Evolutionary conservation across 2,888 invertebrate species (phyloP).

Genomic region (Drosophila greeni): DNA sequence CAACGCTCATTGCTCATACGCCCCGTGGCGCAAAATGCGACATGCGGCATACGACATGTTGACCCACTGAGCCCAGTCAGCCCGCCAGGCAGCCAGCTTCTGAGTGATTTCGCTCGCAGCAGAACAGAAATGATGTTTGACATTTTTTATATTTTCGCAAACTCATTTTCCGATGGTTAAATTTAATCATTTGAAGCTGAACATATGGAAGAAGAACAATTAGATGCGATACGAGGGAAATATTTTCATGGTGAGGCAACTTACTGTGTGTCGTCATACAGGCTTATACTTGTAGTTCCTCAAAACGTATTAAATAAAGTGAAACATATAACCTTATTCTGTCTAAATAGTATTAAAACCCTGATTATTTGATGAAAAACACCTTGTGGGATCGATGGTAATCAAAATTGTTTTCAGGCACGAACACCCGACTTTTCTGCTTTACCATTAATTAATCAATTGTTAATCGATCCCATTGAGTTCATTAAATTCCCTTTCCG

Average conservation of each 20-base stretch:
- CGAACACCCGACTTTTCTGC: conserved; percentile 4
- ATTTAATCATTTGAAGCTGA: conserved; percentile 12
- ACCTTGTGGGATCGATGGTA: background rate
- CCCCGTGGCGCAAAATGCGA: conserved; percentile 49
- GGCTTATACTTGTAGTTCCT: background rate
- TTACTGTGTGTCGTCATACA: background rate
- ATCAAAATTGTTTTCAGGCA: conserved; percentile 4
- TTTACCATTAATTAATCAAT: conserved; percentile 17
- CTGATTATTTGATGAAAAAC: background rate
- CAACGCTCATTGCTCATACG: conserved; percentile 58
- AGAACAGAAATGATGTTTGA: conserved; percentile 38
- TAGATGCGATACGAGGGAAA: conserved; percentile 10
- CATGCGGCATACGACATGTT: conserved; percentile 36
- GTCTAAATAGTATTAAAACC: background rate
- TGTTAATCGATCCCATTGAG: conserved; percentile 22
- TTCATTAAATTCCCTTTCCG: conserved; percentile 23
- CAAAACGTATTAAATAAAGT: background rate
- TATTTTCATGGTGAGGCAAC: conserved; percentile 8
- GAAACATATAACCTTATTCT: background rate
- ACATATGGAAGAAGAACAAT: conserved; percentile 31
- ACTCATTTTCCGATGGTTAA: conserved; percentile 24
- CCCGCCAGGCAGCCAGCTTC: conserved; percentile 13
- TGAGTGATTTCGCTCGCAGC: conserved; percentile 28
- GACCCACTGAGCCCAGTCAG: conserved; percentile 46
- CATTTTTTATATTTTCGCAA: conserved; percentile 32